Percentiles rank a stretch among this genome's conserved stretches.
phyloP scores from a whole-genome alignment of 2,113 vertebrate genomes.

The Noctilio leporinus region DNA sequence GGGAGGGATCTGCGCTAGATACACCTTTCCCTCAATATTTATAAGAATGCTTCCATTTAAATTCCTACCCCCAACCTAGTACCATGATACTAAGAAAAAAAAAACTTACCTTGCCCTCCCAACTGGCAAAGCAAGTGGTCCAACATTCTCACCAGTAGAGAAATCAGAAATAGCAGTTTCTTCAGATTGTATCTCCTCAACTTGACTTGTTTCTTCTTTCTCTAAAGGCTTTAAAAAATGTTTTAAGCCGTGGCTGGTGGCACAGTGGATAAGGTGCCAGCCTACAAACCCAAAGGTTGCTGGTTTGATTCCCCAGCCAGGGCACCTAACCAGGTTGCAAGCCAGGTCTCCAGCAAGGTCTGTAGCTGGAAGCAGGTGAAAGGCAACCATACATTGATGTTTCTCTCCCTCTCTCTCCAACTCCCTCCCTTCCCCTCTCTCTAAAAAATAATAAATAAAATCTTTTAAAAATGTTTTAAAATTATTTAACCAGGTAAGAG shows the following conservation, averaged over 20 bases:
- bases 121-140: slow-evolving; percentile 81
- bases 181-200: slow-evolving; percentile 62
- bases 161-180: slow-evolving; percentile 61
- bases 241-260: no score
- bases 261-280: no score
- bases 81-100: not conserved
- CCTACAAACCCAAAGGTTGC: no score
- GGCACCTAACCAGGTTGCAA: no score
- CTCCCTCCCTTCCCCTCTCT: no score
- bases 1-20: not conserved
- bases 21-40: not conserved
- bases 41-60: not conserved
- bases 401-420: no score
- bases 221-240: slow-evolving; percentile 65
- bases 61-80: not conserved
- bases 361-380: no score
- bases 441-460: no score
- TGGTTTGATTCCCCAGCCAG: no score
- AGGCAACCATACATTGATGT: no score
- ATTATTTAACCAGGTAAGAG: slow-evolving; percentile 3
- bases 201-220: slow-evolving; percentile 55
- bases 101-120: slow-evolving; percentile 88
- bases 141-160: slow-evolving; percentile 60
- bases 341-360: no score
- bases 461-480: slow-evolving; percentile 63